phyloP scores from a whole-genome alignment of 1,140 invertebrate genomes.

The Drosophila kurseongensis region DNA sequence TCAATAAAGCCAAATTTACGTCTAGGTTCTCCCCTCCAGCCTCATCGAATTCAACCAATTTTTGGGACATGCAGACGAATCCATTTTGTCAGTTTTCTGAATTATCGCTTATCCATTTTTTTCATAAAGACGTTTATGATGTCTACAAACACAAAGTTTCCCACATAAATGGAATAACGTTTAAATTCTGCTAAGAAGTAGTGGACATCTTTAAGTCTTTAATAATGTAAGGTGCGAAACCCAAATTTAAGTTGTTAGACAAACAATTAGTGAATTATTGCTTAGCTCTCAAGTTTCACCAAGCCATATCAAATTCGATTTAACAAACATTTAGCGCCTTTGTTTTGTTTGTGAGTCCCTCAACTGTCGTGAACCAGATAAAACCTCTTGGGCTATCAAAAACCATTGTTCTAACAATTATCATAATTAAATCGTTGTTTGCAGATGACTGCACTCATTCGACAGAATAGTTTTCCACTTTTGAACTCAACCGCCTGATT shows the following conservation, averaged over 20 bases:
- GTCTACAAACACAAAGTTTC: slow-evolving; percentile 4
- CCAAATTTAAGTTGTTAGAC: background rate
- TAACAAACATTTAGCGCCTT: slow-evolving; percentile 35
- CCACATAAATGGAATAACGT: background rate
- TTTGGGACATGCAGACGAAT: slow-evolving; percentile 38
- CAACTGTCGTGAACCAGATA: slow-evolving; percentile 4
- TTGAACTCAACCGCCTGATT: background rate
- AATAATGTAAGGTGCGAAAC: too few species aligned
- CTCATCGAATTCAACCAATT: slow-evolving; percentile 58
- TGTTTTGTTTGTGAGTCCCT: slow-evolving; percentile 2
- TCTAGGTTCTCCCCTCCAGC: background rate
- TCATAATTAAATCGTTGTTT: slow-evolving; percentile 48
- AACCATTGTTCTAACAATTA: slow-evolving; percentile 53
- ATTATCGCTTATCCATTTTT: slow-evolving; percentile 28
- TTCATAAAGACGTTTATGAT: slow-evolving; percentile 41
- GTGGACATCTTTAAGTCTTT: too few species aligned
- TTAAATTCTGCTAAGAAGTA: background rate
- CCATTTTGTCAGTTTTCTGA: slow-evolving; percentile 31
- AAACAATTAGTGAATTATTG: slow-evolving; percentile 4
- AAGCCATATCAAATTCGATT: slow-evolving; percentile 7
- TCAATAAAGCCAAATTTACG: slow-evolving; percentile 36
- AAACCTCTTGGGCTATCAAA: slow-evolving; percentile 13
- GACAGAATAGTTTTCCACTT: slow-evolving; percentile 15
- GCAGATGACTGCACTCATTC: slow-evolving; percentile 31
- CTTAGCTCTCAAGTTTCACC: background rate